Percentiles rank a stretch among this genome's conserved stretches.
These are phyloP conservation scores for Phalanger gymnotis DNA, from an alignment of 2,797 vertebrate species.

Conservation along the genomic window DNA sequence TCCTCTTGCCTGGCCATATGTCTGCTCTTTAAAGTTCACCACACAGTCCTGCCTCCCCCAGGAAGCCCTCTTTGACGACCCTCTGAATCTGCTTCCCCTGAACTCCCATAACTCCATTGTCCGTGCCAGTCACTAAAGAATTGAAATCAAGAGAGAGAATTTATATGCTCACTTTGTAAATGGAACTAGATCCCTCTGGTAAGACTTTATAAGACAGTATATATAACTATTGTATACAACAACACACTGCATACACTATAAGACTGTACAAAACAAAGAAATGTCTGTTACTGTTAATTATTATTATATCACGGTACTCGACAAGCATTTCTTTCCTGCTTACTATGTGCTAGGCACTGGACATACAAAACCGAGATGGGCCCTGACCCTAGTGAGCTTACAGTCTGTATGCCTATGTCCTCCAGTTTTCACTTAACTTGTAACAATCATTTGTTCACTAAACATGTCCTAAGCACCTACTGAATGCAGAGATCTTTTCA, in stretches of 20 bases:
- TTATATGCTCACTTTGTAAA: not conserved
- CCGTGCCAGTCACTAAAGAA: not conserved
- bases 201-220: too few species aligned
- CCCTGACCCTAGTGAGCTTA: not conserved
- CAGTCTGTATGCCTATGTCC: too few species aligned
- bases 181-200: too few species aligned
- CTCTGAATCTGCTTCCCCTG: not conserved
- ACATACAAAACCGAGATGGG: not conserved
- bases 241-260: too few species aligned
- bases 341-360: not conserved
- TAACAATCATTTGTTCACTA: not conserved
- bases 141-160: not conserved
- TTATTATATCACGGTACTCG: too few species aligned
- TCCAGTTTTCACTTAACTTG: too few species aligned
- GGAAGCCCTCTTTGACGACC: slow-evolving; percentile 19
- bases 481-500: not conserved
- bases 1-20: not conserved
- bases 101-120: not conserved
- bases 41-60: not conserved
- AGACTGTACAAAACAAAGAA: too few species aligned
- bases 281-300: too few species aligned
- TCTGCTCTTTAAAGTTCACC: too few species aligned
- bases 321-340: not conserved
- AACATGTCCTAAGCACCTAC: not conserved
- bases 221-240: too few species aligned